phyloP scores from a whole-genome alignment of 2,888 invertebrate genomes.

The Melanchra persicariae region DNA sequence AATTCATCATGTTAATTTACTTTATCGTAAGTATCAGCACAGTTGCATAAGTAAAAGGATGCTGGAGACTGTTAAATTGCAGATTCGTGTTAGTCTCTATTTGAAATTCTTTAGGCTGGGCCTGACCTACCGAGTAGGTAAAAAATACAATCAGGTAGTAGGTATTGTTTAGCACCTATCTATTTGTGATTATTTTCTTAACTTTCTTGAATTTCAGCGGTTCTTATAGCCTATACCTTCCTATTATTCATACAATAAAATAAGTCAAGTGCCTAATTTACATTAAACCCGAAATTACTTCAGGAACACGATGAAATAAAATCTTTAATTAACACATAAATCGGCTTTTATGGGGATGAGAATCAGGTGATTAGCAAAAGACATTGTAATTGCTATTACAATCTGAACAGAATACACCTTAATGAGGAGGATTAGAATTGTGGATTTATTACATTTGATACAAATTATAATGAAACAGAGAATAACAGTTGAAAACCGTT shows the following conservation, averaged over 20 bases:
- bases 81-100: neutral
- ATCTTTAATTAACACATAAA: constrained; percentile 65
- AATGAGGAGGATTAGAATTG: constrained; percentile 44
- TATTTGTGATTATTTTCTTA: no score
- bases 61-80: neutral
- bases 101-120: neutral
- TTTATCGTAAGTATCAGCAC: neutral
- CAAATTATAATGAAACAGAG: constrained; percentile 6
- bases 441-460: constrained; percentile 23
- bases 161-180: no score
- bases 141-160: no score
- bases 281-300: constrained; percentile 49
- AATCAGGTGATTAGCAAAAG: constrained; percentile 64
- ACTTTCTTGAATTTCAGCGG: neutral
- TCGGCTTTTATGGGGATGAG: constrained; percentile 57
- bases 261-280: constrained; percentile 38
- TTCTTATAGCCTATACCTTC: neutral
- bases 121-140: neutral
- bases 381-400: constrained; percentile 62
- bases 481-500: constrained; percentile 6
- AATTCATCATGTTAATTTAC: neutral
- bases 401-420: constrained; percentile 33
- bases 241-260: constrained; percentile 26
- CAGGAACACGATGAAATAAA: constrained; percentile 55
- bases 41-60: neutral